Conservation (phyloP, 1,140 invertebrate genomes). For the Leptinotarsa defecta region DNA sequence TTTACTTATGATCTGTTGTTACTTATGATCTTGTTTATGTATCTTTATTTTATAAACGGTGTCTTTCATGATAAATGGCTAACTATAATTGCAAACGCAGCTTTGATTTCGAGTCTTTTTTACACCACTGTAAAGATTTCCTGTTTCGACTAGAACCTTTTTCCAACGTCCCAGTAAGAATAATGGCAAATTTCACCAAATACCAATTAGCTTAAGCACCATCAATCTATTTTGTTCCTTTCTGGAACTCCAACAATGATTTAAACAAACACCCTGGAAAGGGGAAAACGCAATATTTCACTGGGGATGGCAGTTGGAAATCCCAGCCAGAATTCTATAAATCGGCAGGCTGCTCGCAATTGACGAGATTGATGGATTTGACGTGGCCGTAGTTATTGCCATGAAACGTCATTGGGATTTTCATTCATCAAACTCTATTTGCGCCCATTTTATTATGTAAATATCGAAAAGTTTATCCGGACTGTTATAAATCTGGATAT, state of each 20-base stretch:
- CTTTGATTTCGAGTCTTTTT: too few species aligned
- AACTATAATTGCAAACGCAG: too few species aligned
- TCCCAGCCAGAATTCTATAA: slow-evolving; percentile 16
- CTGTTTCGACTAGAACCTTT: neutral
- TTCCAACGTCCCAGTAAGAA: neutral
- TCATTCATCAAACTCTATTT: slow-evolving; percentile 18
- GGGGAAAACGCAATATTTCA: slow-evolving; percentile 24
- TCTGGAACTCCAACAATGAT: slow-evolving; percentile 14
- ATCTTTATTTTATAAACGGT: too few species aligned
- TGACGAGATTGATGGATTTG: slow-evolving; percentile 25
- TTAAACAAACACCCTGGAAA: slow-evolving; percentile 17
- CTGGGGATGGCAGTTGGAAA: slow-evolving; percentile 8
- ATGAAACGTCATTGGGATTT: slow-evolving; percentile 9
- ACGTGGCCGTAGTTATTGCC: slow-evolving; percentile 3
- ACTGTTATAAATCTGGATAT: neutral
- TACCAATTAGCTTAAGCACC: slow-evolving; percentile 21
- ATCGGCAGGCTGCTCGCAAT: neutral
- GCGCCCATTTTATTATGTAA: neutral
- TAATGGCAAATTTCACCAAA: slow-evolving; percentile 11
- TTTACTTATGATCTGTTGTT: too few species aligned
- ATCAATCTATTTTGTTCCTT: slow-evolving; percentile 17
- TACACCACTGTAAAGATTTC: neutral
- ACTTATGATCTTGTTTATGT: too few species aligned
- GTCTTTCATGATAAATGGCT: neutral
- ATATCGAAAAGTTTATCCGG: neutral